These are phyloP conservation scores for Hypomecis punctinalis DNA, from an alignment of 2,888 invertebrate species.

Conservation along the genomic window DNA sequence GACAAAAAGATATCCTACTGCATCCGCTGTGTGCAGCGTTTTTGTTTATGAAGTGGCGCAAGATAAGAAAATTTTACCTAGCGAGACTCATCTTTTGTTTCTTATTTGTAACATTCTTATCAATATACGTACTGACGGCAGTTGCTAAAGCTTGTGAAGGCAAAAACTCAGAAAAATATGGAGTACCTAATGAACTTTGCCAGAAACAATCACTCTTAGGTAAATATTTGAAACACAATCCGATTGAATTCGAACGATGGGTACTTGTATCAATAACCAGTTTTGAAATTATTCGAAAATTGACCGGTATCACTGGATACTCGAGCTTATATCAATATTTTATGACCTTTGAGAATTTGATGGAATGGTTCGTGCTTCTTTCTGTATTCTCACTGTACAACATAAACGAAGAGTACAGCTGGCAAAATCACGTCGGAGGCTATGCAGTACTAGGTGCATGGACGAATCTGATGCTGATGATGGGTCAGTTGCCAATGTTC, in stretches of 20 bases:
- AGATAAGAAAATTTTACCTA: constrained; percentile 94
- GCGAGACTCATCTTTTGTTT: constrained; percentile 92
- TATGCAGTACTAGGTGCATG: constrained; percentile 94
- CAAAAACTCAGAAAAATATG: constrained; percentile 75
- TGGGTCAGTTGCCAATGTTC: constrained; percentile 94
- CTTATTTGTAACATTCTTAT: constrained; percentile 91
- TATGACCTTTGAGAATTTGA: constrained; percentile 92
- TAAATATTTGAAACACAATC: constrained; percentile 89
- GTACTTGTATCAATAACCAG: constrained; percentile 90
- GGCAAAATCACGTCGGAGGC: constrained; percentile 95
- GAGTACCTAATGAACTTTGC: constrained; percentile 89
- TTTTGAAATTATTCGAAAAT: constrained; percentile 91
- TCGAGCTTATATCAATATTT: constrained; percentile 91
- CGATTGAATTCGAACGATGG: constrained; percentile 93
- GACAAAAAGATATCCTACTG: constrained; percentile 93
- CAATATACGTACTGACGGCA: constrained; percentile 91
- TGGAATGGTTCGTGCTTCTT: constrained; percentile 94
- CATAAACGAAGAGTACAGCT: constrained; percentile 90
- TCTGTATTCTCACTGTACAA: constrained; percentile 93
- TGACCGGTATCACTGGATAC: constrained; percentile 92
- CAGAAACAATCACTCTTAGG: constrained; percentile 90
- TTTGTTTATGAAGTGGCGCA: constrained; percentile 95
- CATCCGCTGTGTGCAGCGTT: constrained; percentile 96
- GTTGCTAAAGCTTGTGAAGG: constrained; percentile 88
- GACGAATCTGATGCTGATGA: constrained; percentile 95